These are phyloP conservation scores for Dolichotis patagonum DNA, from an alignment of 2,113 vertebrate genomes.

Conservation along the genomic window DNA sequence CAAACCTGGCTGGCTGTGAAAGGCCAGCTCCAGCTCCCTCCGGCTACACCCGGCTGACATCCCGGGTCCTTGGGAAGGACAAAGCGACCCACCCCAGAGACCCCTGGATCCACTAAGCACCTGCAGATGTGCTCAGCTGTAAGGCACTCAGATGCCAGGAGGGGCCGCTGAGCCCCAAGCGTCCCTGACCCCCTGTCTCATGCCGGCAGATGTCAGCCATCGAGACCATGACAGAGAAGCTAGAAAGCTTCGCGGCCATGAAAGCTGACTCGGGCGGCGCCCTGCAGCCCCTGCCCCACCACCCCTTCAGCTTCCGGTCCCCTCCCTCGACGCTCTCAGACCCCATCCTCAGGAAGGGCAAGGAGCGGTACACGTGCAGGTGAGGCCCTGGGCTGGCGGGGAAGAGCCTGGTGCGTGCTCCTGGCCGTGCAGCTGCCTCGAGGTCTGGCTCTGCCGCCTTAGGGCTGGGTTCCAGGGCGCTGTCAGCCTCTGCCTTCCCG, in stretches of 20 bases:
- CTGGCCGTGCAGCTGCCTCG: not conserved
- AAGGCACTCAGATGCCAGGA: fast-evolving
- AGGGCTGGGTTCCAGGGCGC: fast-evolving
- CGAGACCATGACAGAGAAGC: constrained; percentile 98
- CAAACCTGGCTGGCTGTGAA: not conserved
- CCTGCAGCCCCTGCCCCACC: constrained; percentile 95
- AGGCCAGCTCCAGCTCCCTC: not conserved
- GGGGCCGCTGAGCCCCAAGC: fast-evolving
- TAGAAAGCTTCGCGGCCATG: constrained; percentile 96
- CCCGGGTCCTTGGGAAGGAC: fast-evolving
- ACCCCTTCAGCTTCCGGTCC: constrained; percentile 97
- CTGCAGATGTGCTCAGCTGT: not conserved
- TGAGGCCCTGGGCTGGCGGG: constrained; percentile 68
- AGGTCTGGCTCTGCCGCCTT: fast-evolving
- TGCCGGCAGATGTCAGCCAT: constrained; percentile 95
- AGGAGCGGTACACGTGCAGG: constrained; percentile 99
- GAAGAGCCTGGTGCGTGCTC: not conserved
- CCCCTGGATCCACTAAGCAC: not conserved
- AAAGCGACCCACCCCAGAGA: too few relatives aligned
- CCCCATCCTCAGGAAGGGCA: constrained; percentile 99
- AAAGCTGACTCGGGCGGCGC: constrained; percentile 93
- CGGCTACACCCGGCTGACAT: not conserved
- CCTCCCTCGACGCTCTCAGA: constrained; percentile 96
- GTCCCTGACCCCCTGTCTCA: not conserved
- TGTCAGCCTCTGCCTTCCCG: fast-evolving